Evolutionary conservation across 2,113 vertebrate genomes (phyloP).

Genomic region (Bufo gargarizans): DNA sequence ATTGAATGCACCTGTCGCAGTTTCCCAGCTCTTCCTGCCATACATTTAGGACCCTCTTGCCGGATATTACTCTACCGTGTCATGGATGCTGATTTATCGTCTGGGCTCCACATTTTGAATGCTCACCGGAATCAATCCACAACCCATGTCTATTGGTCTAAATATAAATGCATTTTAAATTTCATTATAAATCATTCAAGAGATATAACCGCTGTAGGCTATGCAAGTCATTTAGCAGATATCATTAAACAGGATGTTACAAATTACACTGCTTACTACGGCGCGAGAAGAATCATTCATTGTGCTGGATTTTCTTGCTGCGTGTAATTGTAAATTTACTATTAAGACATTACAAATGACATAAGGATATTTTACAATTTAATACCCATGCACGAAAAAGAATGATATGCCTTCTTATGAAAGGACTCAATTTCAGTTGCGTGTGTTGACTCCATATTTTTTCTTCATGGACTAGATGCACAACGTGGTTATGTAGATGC

Average conservation of each 20-base stretch:
- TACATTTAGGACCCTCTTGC: neutral
- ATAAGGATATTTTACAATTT: neutral
- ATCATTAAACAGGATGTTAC: constrained; percentile 8
- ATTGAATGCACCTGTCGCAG: constrained; percentile 19
- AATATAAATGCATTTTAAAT: constrained; percentile 14
- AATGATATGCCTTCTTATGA: neutral
- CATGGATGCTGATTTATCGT: constrained; percentile 43
- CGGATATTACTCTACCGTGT: constrained; percentile 25
- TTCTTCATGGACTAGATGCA: no score
- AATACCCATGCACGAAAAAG: no score
- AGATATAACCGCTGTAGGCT: neutral
- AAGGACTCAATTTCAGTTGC: neutral
- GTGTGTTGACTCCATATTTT: neutral
- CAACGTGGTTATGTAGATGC: no score
- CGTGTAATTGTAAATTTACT: constrained; percentile 2
- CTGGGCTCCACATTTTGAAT: constrained; percentile 1
- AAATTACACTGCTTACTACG: constrained; percentile 24
- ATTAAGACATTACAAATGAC: neutral
- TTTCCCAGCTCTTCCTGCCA: neutral
- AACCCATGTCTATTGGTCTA: constrained; percentile 1
- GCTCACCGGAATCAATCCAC: constrained; percentile 31
- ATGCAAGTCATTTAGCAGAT: neutral
- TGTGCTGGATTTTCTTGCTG: neutral
- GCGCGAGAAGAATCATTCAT: constrained; percentile 8
- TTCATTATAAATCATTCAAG: constrained; percentile 30